These are phyloP conservation scores for Unio pictorum DNA, from an alignment of 2,888 invertebrate species.

Conservation along the genomic window DNA sequence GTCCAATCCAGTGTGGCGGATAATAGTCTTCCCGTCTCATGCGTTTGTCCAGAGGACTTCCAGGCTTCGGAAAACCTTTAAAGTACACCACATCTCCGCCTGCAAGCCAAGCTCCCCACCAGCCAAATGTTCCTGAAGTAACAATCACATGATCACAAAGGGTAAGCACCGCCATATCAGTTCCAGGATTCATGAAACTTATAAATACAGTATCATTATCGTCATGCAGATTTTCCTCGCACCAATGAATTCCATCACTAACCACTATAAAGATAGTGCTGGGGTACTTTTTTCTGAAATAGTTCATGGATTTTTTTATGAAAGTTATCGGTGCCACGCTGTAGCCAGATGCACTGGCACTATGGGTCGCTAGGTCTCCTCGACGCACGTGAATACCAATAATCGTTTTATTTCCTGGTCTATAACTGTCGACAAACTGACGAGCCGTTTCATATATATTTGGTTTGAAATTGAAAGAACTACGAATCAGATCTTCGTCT, in stretches of 20 bases:
- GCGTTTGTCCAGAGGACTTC: slow-evolving; percentile 34
- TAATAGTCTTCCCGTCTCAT: slow-evolving; percentile 40
- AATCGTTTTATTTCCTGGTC: slow-evolving; percentile 11
- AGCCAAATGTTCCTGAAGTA: slow-evolving; percentile 63
- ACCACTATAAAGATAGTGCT: slow-evolving; percentile 42
- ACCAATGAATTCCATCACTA: slow-evolving; percentile 47
- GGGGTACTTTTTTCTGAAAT: slow-evolving; percentile 30
- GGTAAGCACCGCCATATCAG: slow-evolving; percentile 45
- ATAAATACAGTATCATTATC: slow-evolving; percentile 27
- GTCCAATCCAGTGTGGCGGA: slow-evolving; percentile 40
- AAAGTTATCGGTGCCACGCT: slow-evolving; percentile 36
- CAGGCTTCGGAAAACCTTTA: slow-evolving; percentile 34
- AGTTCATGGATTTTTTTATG: slow-evolving; percentile 36
- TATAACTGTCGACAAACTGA: slow-evolving; percentile 12
- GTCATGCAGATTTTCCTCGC: slow-evolving; percentile 17
- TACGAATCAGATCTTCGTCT: slow-evolving; percentile 17
- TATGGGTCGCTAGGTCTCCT: slow-evolving; percentile 32
- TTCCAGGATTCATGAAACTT: slow-evolving; percentile 22
- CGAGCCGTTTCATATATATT: slow-evolving; percentile 18
- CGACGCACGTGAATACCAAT: slow-evolving; percentile 49
- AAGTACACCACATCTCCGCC: slow-evolving; percentile 54
- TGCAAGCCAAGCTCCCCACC: slow-evolving; percentile 64
- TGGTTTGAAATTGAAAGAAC: slow-evolving; percentile 36
- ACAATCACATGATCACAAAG: slow-evolving; percentile 72
- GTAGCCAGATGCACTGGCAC: slow-evolving; percentile 33